Conservation (phyloP, 1,140 invertebrate genomes). For the Ephestia elutella region DNA sequence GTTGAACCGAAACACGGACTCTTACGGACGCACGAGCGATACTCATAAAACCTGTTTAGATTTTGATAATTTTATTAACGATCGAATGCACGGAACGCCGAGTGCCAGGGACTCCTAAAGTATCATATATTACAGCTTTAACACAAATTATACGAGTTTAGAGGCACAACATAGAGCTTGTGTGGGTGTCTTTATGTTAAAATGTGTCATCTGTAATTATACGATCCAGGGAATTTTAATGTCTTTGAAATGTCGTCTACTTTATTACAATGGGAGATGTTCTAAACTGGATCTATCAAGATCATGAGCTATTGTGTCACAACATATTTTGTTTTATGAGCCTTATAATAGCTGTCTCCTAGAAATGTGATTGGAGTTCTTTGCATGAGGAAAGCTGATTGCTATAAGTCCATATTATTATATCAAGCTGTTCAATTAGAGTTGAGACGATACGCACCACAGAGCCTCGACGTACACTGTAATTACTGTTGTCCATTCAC, state of each 20-base stretch:
- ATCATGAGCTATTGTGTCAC: slow-evolving; percentile 50
- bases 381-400: slow-evolving; percentile 5
- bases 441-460: slow-evolving; percentile 56
- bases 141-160: slow-evolving; percentile 73
- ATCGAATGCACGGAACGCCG: slow-evolving; percentile 57
- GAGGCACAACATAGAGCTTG: slow-evolving; percentile 61
- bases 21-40: slow-evolving; percentile 51
- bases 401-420: slow-evolving; percentile 15
- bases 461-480: slow-evolving; percentile 40
- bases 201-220: slow-evolving; percentile 73
- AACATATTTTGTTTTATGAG: slow-evolving; percentile 48
- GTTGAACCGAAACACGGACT: slow-evolving; percentile 43
- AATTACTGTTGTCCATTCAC: slow-evolving; percentile 67
- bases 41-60: slow-evolving; percentile 69
- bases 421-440: slow-evolving; percentile 42
- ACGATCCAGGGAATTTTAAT: slow-evolving; percentile 66
- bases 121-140: slow-evolving; percentile 72
- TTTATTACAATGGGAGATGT: slow-evolving; percentile 65
- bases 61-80: slow-evolving; percentile 75
- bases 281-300: slow-evolving; percentile 52
- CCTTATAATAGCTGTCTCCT: slow-evolving; percentile 18
- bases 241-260: slow-evolving; percentile 64
- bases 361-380: slow-evolving; percentile 16
- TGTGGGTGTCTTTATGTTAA: slow-evolving; percentile 71
- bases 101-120: slow-evolving; percentile 54